Base-by-base conservation (phyloP, 1,140 invertebrate species). In the Drosophila bocqueti region DNA sequence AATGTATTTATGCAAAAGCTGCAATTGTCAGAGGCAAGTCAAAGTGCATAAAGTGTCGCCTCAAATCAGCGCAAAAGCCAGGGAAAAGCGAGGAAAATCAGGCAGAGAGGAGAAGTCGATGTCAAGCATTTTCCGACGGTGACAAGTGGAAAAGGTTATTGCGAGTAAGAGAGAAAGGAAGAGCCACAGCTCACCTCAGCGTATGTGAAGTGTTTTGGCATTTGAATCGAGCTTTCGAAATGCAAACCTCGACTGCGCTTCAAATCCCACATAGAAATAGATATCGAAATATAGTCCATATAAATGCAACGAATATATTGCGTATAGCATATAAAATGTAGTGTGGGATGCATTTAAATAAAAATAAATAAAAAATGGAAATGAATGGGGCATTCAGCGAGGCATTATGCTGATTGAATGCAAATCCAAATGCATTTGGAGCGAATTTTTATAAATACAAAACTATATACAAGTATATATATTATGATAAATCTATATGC, bases 1-100 rank as follows among this genome's bases (percentile, higher is more conserved):
- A 89, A 90, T 90, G 85, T 90, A 90, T 90, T 90, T 90, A 90
- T 90, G 85, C 85, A 91, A 89, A 90, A 90, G 79, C 90, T 79
- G 85, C 85, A 85, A 90, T 90, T 90, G 85, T 90, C 86, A 90
- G 72, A 66, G 81, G 57, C 79, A 62, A 65, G 55, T 73, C 69
- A 86, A 73, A 86, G 72, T 80, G 84, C 84, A 80, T 73, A 84
- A 76, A 90, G 81, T 89, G 74, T 89, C 69, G 64, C 68, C 68
- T 65, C 55, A 78, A 81, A 78, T 89, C 83, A 81, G 58, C 65
- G 54, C 54, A 24, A 40, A n/a, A 57, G 21, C 15, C 15, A 5
- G 21, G 45, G 38, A 50, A 36, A 74, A 45, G 26, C 43, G 10
- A 15, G 38, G 15, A 24, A 58, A 47, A n/a, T 18, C 31, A 40